Evolutionary conservation across 64 coral and sea anemone species (phyloP).

Genomic region (Actinia equina): DNA sequence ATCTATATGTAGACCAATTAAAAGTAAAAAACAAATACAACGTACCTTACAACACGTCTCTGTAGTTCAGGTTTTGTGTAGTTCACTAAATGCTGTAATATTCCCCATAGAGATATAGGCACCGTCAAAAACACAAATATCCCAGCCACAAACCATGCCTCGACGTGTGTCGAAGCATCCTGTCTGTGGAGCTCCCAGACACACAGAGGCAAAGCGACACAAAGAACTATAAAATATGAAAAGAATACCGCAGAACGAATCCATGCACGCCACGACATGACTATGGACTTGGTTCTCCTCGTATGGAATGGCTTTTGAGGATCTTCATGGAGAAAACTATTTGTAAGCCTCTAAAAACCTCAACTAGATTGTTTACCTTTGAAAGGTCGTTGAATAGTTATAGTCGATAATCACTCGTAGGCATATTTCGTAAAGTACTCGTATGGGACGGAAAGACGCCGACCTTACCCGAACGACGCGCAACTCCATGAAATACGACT

Average conservation of each 20-base stretch:
- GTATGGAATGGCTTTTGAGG: background rate
- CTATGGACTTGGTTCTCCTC: background rate
- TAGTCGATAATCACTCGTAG: background rate
- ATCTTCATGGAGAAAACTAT: background rate
- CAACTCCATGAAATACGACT: background rate
- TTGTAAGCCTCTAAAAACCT: no score
- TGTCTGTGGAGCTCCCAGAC: constrained; percentile 88
- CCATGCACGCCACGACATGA: constrained; percentile 68
- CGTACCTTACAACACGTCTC: constrained; percentile 84
- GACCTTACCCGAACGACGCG: background rate
- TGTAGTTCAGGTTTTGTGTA: constrained; percentile 91
- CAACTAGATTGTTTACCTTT: background rate
- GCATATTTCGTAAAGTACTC: background rate
- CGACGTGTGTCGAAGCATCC: constrained; percentile 71
- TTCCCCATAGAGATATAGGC: constrained; percentile 88
- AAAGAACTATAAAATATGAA: constrained; percentile 79
- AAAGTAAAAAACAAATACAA: background rate
- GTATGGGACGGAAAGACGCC: background rate
- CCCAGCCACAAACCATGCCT: constrained; percentile 93
- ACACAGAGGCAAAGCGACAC: constrained; percentile 83
- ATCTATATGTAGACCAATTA: no score
- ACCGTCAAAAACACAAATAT: constrained; percentile 95
- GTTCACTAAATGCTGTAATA: constrained; percentile 94
- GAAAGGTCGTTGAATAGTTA: background rate
- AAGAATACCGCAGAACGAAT: constrained; percentile 70